These are phyloP conservation scores for Zygothrica quintamaculata DNA, from an alignment of 2,888 invertebrate species.

Conservation along the genomic window DNA sequence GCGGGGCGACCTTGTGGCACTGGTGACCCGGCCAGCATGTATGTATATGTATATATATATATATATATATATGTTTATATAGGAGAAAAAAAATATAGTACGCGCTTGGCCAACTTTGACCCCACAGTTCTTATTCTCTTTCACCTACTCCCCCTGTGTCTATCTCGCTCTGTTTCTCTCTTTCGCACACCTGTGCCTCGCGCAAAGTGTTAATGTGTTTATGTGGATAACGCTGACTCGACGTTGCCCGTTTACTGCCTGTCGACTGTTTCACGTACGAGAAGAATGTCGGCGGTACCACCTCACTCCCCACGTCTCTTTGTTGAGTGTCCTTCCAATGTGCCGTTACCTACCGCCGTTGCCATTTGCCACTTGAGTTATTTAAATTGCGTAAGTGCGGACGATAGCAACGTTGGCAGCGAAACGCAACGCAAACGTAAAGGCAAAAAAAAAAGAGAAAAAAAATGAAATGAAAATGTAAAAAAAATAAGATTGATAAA, in stretches of 20 bases:
- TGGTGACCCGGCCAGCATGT: conserved; percentile 45
- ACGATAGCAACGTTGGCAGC: conserved; percentile 13
- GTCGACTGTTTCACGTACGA: conserved; percentile 24
- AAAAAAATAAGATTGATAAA: conserved; percentile 78
- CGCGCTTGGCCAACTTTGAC: conserved; percentile 68
- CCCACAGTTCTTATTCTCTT: conserved; percentile 23
- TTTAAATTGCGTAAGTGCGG: conserved; percentile 72
- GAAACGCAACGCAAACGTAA: conserved; percentile 16
- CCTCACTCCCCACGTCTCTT: conserved; percentile 10
- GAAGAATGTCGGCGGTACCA: conserved; percentile 36
- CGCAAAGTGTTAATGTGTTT: conserved; percentile 77
- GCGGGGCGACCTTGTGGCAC: conserved; percentile 60
- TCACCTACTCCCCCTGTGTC: background rate
- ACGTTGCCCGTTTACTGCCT: conserved; percentile 32
- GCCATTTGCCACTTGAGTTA: conserved; percentile 74
- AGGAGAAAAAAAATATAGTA: background rate
- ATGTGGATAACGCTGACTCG: conserved; percentile 57
- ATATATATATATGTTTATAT: too few relatives aligned
- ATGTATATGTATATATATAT: conserved; percentile 58
- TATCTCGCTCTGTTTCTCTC: conserved; percentile 25
- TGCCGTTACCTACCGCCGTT: conserved; percentile 48
- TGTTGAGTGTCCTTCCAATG: conserved; percentile 61
- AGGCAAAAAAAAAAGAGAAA: conserved; percentile 46
- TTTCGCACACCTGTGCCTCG: conserved; percentile 46
- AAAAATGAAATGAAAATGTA: too few relatives aligned